Evolutionary conservation across 2,797 vertebrate genomes (phyloP).

Genomic region (Micrastur ruficollis): DNA sequence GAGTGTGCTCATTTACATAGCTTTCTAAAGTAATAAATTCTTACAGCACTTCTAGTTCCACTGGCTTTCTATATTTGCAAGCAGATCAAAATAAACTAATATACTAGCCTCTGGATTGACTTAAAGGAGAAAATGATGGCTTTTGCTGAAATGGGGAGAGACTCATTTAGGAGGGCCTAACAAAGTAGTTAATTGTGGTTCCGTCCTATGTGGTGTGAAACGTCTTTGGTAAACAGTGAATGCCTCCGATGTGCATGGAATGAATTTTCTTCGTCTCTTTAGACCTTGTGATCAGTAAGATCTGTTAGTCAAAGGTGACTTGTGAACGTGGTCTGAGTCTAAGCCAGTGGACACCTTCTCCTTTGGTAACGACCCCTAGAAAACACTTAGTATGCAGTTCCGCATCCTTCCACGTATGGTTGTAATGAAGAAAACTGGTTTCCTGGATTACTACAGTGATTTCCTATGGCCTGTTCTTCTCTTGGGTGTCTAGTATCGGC

Average conservation of each 20-base stretch:
- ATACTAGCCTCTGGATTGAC: background rate
- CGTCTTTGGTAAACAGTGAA: background rate
- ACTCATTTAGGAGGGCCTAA: background rate
- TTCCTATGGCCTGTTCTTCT: background rate
- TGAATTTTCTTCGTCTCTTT: background rate
- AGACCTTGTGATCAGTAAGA: background rate
- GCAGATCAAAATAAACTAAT: background rate
- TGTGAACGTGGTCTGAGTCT: background rate
- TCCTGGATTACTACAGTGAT: background rate
- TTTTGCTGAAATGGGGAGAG: background rate
- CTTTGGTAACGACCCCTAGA: rapidly evolving
- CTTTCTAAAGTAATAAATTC: background rate
- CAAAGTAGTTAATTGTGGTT: background rate
- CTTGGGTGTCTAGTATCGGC: background rate
- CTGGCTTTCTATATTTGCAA: background rate
- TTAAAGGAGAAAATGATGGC: background rate
- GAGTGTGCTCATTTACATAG: background rate
- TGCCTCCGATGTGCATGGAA: background rate
- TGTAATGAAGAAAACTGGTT: background rate
- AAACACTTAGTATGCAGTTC: background rate
- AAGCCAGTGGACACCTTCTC: background rate
- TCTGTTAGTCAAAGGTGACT: background rate
- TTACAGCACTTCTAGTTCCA: background rate
- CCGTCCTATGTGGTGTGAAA: rapidly evolving
- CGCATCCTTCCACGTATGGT: rapidly evolving